A percentile compares a stretch with the other conserved stretches of the same genome.
phyloP scores from a whole-genome alignment of 2,888 invertebrate species.

The Cecidostiba fungosa region DNA sequence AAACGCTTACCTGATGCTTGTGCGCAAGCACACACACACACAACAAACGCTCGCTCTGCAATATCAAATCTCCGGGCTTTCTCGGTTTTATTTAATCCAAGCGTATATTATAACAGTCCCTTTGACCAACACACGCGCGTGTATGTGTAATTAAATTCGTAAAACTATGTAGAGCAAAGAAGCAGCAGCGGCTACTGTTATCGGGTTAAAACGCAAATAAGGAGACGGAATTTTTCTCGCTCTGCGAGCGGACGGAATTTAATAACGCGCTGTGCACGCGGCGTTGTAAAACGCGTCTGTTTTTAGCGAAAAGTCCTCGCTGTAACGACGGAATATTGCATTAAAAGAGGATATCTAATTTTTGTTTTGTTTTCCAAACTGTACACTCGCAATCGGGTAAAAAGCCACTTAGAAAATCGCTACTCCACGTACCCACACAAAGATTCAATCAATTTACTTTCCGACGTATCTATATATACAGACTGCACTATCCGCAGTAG shows the following conservation, averaged over 20 bases:
- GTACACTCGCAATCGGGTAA: not conserved
- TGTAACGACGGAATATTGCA: too few species aligned
- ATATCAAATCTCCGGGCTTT: not conserved
- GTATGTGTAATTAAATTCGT: not conserved
- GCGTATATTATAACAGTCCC: not conserved
- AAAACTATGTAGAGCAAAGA: not conserved
- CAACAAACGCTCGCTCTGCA: not conserved
- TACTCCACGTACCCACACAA: not conserved
- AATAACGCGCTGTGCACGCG: not conserved
- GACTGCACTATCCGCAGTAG: constrained; percentile 14
- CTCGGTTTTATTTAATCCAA: not conserved
- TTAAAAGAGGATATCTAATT: too few species aligned
- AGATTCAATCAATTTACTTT: constrained; percentile 62
- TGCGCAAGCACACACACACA: not conserved
- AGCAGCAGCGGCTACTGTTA: not conserved
- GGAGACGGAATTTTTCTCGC: not conserved
- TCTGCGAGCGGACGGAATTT: not conserved
- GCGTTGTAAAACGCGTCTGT: not conserved
- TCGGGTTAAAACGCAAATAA: constrained; percentile 8
- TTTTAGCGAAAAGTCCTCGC: too few species aligned
- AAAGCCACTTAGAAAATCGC: constrained; percentile 53
- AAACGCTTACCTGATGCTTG: not conserved
- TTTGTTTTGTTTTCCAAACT: too few species aligned
- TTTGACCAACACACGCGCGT: not conserved
- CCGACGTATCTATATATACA: not conserved